phyloP scores from a whole-genome alignment of 2,113 vertebrate species.

The Arizona elegans region DNA sequence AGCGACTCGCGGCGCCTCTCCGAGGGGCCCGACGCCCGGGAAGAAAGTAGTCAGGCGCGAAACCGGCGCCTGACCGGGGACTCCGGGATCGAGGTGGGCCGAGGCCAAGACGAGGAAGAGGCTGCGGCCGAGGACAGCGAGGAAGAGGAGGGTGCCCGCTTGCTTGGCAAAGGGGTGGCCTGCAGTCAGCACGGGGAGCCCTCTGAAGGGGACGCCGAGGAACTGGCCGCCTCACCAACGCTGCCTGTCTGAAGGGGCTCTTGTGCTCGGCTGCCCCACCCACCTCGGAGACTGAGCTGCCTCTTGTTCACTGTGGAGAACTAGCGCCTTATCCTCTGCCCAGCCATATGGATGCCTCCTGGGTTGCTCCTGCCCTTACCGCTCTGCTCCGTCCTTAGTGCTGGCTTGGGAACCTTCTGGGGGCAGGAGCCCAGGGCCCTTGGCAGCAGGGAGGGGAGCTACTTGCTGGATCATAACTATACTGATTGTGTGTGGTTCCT shows the following conservation, averaged over 20 bases:
- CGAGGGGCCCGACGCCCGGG: slow-evolving; percentile 35
- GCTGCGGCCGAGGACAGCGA: slow-evolving; percentile 11
- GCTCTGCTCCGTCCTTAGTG: not conserved
- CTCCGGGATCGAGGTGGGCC: slow-evolving; percentile 87
- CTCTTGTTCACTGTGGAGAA: slow-evolving; percentile 5
- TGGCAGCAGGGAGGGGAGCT: not conserved
- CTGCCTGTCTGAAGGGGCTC: slow-evolving; percentile 33
- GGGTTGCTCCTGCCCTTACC: not conserved
- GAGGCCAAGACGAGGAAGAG: slow-evolving; percentile 50
- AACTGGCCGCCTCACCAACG: not conserved
- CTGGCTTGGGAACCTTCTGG: not conserved
- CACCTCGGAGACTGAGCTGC: not conserved
- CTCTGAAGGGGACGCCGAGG: rapidly evolving
- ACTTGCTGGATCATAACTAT: rapidly evolving
- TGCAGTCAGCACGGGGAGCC: not conserved
- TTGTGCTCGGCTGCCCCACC: not conserved
- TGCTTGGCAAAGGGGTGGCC: slow-evolving; percentile 37
- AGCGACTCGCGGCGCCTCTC: slow-evolving; percentile 49
- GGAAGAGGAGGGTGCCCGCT: slow-evolving; percentile 32
- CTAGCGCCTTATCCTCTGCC: slow-evolving; percentile 1
- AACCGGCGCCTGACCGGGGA: slow-evolving; percentile 88
- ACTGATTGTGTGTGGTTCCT: no score
- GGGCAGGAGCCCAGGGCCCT: not conserved
- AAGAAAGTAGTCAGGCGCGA: slow-evolving; percentile 73
- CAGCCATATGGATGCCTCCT: no score